These are phyloP conservation scores for Zele albiditarsus DNA, from an alignment of 2,888 invertebrate species.

Conservation along the genomic window DNA sequence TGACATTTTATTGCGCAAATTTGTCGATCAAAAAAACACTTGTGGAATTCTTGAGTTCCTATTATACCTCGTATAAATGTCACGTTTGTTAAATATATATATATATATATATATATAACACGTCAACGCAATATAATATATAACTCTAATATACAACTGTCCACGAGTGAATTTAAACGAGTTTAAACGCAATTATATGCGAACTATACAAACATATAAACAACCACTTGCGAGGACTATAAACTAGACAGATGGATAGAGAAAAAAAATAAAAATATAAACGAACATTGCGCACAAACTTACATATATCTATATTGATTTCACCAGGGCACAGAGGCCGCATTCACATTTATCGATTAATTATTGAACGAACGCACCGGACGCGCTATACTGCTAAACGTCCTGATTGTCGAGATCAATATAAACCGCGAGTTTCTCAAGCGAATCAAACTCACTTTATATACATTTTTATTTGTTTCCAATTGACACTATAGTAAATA, in stretches of 20 bases:
- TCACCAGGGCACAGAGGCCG: neutral
- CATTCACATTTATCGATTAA: constrained; percentile 60
- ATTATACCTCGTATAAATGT: constrained; percentile 20
- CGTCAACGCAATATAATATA: neutral
- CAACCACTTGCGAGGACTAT: neutral
- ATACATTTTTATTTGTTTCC: neutral
- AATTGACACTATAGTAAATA: neutral
- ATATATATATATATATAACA: neutral
- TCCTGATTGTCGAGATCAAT: constrained; percentile 45
- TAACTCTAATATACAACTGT: constrained; percentile 1
- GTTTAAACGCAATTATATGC: neutral
- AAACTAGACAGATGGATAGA: neutral
- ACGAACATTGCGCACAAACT: constrained; percentile 43
- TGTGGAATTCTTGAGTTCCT: constrained; percentile 33
- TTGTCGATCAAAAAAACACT: constrained; percentile 42
- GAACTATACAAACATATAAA: neutral
- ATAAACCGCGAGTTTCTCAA: constrained; percentile 49
- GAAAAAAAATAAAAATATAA: constrained; percentile 33
- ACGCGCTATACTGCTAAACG: constrained; percentile 60
- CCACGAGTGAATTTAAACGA: neutral
- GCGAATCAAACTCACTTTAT: constrained; percentile 36
- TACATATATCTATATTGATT: neutral
- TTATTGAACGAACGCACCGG: constrained; percentile 63
- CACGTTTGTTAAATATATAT: neutral
- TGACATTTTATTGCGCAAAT: constrained; percentile 51